These are phyloP conservation scores for Etheostoma perlongum DNA, from an alignment of 2,797 vertebrate species.

Conservation along the genomic window DNA sequence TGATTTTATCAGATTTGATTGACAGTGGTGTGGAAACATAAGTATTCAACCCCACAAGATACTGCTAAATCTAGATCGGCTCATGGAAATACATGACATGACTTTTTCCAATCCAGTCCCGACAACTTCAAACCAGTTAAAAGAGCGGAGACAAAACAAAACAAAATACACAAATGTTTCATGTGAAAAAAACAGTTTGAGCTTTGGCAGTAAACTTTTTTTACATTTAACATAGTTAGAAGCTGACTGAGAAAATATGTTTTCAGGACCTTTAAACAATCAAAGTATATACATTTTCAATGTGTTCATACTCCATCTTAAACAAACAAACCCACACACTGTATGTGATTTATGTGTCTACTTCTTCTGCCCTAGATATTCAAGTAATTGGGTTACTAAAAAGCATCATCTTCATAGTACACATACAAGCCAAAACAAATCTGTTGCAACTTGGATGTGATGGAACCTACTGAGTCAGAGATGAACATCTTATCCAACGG, in stretches of 20 bases:
- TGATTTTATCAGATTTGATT: neutral
- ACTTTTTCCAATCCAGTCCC: neutral
- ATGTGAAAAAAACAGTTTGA: neutral
- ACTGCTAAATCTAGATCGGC: neutral
- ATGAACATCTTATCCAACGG: conserved; percentile 94
- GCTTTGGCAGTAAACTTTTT: neutral
- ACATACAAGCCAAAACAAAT: conserved; percentile 7
- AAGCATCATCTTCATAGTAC: conserved; percentile 20
- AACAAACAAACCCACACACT: conserved; percentile 6
- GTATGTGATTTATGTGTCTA: neutral
- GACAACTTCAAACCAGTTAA: neutral
- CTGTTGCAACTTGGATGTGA: conserved; percentile 57
- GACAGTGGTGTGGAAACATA: neutral
- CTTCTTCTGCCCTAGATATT: conserved; percentile 44
- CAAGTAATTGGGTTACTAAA: conserved; percentile 19
- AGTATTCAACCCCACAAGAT: neutral
- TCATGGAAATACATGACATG: neutral
- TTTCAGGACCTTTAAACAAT: neutral
- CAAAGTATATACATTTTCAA: neutral
- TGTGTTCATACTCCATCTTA: neutral
- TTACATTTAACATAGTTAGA: neutral
- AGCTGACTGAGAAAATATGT: neutral
- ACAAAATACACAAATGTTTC: neutral
- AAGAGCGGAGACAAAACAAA: neutral
- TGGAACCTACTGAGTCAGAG: conserved; percentile 90